Evolutionary conservation across 2,888 invertebrate species (phyloP).

Genomic region (Heliconius erato): DNA sequence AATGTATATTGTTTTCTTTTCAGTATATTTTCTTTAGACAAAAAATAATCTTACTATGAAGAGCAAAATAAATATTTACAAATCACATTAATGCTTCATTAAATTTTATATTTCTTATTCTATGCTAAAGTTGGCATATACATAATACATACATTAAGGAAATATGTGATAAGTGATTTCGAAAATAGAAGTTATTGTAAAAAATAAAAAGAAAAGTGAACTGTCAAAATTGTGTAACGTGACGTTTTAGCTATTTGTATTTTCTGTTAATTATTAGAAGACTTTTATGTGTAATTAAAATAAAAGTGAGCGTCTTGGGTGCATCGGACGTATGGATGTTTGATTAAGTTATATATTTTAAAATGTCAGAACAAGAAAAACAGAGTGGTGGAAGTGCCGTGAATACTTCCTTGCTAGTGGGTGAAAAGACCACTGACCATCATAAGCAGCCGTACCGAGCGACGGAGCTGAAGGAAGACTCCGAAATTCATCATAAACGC

Average conservation of each 20-base stretch:
- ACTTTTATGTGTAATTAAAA: constrained; percentile 65
- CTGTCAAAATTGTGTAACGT: constrained; percentile 78
- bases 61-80: background rate
- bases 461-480: constrained; percentile 64
- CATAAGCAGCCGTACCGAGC: constrained; percentile 65
- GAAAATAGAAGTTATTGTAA: constrained; percentile 68
- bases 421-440: constrained; percentile 64
- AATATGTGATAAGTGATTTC: constrained; percentile 50
- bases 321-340: constrained; percentile 69
- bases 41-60: background rate
- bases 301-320: constrained; percentile 61
- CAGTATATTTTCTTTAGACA: background rate
- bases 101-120: background rate
- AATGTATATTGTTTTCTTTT: background rate
- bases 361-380: constrained; percentile 77
- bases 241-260: constrained; percentile 72
- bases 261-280: constrained; percentile 68
- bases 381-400: constrained; percentile 58
- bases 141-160: background rate
- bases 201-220: constrained; percentile 67
- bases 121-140: constrained; percentile 15
- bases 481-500: constrained; percentile 66
- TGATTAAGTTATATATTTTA: constrained; percentile 58
- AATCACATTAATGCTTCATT: background rate
- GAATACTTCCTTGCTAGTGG: constrained; percentile 61